These are phyloP conservation scores for Dyspetes luteomarginatus DNA, from an alignment of 2,888 invertebrate genomes.

Conservation along the genomic window DNA sequence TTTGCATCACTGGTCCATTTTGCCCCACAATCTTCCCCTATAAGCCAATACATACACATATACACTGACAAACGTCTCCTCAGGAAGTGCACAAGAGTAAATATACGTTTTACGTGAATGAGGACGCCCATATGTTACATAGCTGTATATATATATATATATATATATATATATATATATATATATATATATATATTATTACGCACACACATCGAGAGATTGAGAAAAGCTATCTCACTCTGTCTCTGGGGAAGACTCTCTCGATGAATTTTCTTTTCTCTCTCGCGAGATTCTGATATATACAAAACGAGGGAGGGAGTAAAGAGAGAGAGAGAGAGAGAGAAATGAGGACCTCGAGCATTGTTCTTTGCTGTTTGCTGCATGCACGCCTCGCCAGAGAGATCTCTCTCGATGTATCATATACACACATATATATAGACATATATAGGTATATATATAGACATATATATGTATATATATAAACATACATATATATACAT, in stretches of 20 bases:
- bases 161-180: not conserved
- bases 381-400: constrained; percentile 54
- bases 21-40: not conserved
- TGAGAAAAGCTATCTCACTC: constrained; percentile 39
- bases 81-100: not conserved
- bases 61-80: not conserved
- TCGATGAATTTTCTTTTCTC: constrained; percentile 39
- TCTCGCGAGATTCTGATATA: constrained; percentile 8
- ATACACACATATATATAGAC: constrained; percentile 1
- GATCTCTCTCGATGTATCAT: constrained; percentile 48
- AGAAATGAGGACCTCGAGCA: constrained; percentile 58
- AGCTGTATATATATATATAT: not conserved
- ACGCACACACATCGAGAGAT: constrained; percentile 35
- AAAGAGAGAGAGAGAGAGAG: constrained; percentile 14
- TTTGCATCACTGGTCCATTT: not conserved
- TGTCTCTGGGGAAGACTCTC: constrained; percentile 49
- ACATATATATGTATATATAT: not conserved
- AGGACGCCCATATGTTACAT: constrained; percentile 22
- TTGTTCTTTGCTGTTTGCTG: constrained; percentile 63
- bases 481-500: constrained; percentile 19
- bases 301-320: not conserved
- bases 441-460: no score
- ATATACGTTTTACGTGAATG: constrained; percentile 34
- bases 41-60: not conserved
- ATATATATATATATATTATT: constrained; percentile 32